Conservation (phyloP, 2,888 invertebrate species). For the Drosophila yooni region DNA sequence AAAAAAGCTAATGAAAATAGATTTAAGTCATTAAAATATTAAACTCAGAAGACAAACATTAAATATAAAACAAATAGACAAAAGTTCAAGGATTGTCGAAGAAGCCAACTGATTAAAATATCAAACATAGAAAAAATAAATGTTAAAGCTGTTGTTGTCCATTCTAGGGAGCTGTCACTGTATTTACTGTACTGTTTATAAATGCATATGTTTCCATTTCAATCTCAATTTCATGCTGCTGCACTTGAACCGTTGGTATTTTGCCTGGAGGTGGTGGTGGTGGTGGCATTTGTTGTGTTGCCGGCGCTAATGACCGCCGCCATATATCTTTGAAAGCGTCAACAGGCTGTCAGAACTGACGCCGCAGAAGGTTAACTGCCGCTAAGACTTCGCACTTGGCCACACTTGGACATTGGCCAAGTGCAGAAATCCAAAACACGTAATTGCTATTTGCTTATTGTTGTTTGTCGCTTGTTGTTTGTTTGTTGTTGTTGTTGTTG, state of each 20-base stretch:
- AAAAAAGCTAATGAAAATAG: neutral
- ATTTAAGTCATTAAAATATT: neutral
- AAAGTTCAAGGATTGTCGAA: neutral
- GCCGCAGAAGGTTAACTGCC: constrained; percentile 63
- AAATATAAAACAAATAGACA: neutral
- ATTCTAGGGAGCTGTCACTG: constrained; percentile 1
- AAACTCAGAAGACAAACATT: neutral
- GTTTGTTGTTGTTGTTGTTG: neutral
- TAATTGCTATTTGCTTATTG: constrained; percentile 15
- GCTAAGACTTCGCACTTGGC: constrained; percentile 7
- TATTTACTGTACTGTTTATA: neutral
- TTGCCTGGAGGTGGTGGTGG: constrained; percentile 37
- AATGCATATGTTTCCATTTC: neutral
- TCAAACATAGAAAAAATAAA: neutral
- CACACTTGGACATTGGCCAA: constrained; percentile 49
- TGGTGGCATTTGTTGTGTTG: constrained; percentile 40
- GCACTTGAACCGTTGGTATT: constrained; percentile 79
- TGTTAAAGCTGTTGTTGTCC: neutral
- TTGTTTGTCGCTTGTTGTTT: constrained; percentile 22
- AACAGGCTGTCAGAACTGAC: constrained; percentile 61
- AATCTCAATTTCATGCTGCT: constrained; percentile 26
- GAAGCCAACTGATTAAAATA: neutral
- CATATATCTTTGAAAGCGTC: constrained; percentile 54
- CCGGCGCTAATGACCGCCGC: constrained; percentile 59
- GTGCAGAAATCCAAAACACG: constrained; percentile 7